Evolutionary conservation across 1,140 invertebrate genomes (phyloP), one percentile per base, ranked within the genome.

Genomic region (Hypothenemus hampei): DNA sequence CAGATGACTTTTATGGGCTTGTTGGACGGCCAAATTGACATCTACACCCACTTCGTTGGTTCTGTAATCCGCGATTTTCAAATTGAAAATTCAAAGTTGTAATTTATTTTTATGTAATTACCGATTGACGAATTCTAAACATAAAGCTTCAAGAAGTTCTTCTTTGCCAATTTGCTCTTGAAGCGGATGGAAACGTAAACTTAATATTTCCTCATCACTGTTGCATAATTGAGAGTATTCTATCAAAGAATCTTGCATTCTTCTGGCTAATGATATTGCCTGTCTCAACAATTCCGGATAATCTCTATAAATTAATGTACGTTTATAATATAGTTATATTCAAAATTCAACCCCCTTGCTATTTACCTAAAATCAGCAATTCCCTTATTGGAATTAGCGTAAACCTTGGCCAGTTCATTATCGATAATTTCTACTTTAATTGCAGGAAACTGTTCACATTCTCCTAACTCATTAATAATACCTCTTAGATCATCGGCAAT

Each of bases 31-130:
- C 64, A 88, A 78, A 69, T 99, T 99, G 4, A 99, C 83, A 70
- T 99, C 97, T 0, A 99, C 93, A n/a, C 97, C 97, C 5, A 99
- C 94, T 78, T 98, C 94, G 72, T 97, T 98, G 0, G 94, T 91
- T 45, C 92, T 50, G 22, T 37, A 48, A 48, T 19, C 3, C 6
- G 29, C 18, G 3, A 41, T 3, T 37, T 37, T 44, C 15, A 3
- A 24, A 44, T 44, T 26, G 3, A n/a, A n/a, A n/a, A n/a, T n/a
- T n/a, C n/a, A n/a, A n/a, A n/a, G n/a, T n/a, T n/a, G n/a, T n/a
- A n/a, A n/a, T n/a, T n/a, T n/a, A n/a, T n/a, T 19, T 19, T 40
- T 10, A 20, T 40, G 16, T 40, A 40, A 8, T 23, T 26, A 50
- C 50, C 54, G 79, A 66, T 87, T 87, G 0, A 98, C 90, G 71